A percentile compares a stretch with the other conserved stretches of the same genome.
These are phyloP conservation scores for Ianthella basta DNA, from an alignment of 37 sponge, comb jelly and placozoan genomes.

Conservation along the genomic window DNA sequence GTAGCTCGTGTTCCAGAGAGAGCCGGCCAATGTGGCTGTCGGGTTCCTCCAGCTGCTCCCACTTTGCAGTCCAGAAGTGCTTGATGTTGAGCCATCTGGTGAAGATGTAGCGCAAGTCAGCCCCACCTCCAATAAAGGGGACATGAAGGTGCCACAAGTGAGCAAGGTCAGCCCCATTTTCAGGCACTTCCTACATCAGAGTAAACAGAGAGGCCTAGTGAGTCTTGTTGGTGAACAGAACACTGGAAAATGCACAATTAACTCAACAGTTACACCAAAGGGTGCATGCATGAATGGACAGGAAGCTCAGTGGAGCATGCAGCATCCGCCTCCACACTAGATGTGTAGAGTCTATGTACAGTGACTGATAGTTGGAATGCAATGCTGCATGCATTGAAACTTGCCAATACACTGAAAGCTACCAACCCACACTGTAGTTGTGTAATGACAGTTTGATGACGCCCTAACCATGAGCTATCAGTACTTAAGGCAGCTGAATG, in stretches of 20 bases:
- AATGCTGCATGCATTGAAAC: too few relatives aligned
- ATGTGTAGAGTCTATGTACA: too few relatives aligned
- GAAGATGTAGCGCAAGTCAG: slow-evolving; percentile 11
- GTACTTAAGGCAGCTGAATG: too few relatives aligned
- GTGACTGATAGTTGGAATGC: too few relatives aligned
- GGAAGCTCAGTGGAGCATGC: neutral
- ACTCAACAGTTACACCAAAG: neutral
- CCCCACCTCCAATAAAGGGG: slow-evolving; percentile 43
- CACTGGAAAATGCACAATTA: neutral
- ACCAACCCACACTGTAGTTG: too few relatives aligned
- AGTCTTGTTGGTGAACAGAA: too few relatives aligned
- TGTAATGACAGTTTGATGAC: too few relatives aligned
- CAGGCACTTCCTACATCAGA: slow-evolving; percentile 59
- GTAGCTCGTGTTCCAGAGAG: neutral
- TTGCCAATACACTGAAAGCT: too few relatives aligned
- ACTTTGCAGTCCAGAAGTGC: slow-evolving; percentile 8
- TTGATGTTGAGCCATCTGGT: slow-evolving; percentile 16
- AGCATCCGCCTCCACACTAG: too few relatives aligned
- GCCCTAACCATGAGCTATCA: too few relatives aligned
- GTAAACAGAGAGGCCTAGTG: too few relatives aligned
- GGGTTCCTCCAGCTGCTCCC: slow-evolving; percentile 24
- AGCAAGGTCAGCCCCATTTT: slow-evolving; percentile 71
- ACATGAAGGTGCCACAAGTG: slow-evolving; percentile 52
- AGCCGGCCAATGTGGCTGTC: slow-evolving; percentile 42
- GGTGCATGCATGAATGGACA: too few relatives aligned